Percentiles rank a stretch among this genome's conserved stretches.
Conservation (phyloP, 2,888 invertebrate genomes). For the Cephus pygmeus region DNA sequence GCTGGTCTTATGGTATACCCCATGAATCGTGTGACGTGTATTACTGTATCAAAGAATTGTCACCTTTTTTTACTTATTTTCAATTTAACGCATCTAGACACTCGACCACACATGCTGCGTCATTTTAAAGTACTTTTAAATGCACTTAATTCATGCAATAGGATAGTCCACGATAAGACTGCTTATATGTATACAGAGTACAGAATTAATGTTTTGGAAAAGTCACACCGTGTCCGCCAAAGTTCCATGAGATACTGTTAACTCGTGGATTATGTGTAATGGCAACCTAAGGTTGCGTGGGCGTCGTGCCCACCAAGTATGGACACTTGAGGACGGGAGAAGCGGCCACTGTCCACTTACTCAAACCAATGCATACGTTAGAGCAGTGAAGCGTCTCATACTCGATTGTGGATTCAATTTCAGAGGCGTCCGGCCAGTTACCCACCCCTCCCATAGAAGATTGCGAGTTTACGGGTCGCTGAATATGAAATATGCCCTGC, state of each 20-base stretch:
- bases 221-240: not conserved
- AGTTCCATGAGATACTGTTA: not conserved
- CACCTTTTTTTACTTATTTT: not conserved
- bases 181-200: not conserved
- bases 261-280: not conserved
- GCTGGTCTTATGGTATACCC: not conserved
- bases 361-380: constrained; percentile 57
- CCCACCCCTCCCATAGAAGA: constrained; percentile 33
- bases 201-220: not conserved
- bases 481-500: constrained; percentile 53
- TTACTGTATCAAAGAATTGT: not conserved
- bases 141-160: not conserved
- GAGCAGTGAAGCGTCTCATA: constrained; percentile 41
- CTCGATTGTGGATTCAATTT: constrained; percentile 60
- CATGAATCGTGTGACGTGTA: not conserved
- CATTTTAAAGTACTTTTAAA: not conserved
- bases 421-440: constrained; percentile 46
- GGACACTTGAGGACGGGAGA: not conserved
- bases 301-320: not conserved
- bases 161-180: not conserved
- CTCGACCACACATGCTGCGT: not conserved
- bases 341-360: constrained; percentile 26
- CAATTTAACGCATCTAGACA: not conserved
- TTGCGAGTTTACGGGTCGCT: constrained; percentile 50
- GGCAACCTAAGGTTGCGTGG: not conserved